Conservation (phyloP, 2,113 vertebrate genomes). For the Bucco capensis region DNA sequence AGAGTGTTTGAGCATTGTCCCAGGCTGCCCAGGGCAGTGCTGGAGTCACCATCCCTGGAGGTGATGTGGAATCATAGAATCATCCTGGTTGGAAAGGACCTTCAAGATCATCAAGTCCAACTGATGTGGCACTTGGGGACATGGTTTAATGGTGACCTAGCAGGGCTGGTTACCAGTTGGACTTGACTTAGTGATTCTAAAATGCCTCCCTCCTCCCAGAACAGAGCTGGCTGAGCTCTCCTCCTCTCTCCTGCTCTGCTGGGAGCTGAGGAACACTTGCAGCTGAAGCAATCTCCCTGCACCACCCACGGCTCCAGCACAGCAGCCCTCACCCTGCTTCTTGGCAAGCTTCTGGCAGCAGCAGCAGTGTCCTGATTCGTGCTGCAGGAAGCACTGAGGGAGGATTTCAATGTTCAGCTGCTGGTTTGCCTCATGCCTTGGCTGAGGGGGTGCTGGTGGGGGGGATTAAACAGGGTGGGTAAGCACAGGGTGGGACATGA, state of each 20-base stretch:
- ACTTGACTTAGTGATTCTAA: too few species aligned
- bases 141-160: too few species aligned
- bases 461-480: background rate
- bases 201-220: background rate
- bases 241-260: background rate
- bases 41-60: too few species aligned
- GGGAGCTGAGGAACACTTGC: fast-evolving
- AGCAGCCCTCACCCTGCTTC: background rate
- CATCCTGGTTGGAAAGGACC: too few species aligned
- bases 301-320: background rate
- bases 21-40: too few species aligned
- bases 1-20: too few species aligned
- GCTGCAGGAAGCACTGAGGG: fast-evolving
- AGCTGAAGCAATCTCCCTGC: background rate
- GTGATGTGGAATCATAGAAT: too few species aligned
- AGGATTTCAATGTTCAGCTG: background rate
- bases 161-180: too few species aligned
- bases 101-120: too few species aligned
- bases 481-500: background rate
- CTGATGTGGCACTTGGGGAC: too few species aligned
- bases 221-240: background rate
- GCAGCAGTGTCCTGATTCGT: background rate
- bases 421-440: background rate
- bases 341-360: background rate
- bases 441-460: too few species aligned